A percentile compares a stretch with the other conserved stretches of the same genome.
These are phyloP conservation scores for Xestia c-nigrum DNA, from an alignment of 2,888 invertebrate species.

Conservation along the genomic window DNA sequence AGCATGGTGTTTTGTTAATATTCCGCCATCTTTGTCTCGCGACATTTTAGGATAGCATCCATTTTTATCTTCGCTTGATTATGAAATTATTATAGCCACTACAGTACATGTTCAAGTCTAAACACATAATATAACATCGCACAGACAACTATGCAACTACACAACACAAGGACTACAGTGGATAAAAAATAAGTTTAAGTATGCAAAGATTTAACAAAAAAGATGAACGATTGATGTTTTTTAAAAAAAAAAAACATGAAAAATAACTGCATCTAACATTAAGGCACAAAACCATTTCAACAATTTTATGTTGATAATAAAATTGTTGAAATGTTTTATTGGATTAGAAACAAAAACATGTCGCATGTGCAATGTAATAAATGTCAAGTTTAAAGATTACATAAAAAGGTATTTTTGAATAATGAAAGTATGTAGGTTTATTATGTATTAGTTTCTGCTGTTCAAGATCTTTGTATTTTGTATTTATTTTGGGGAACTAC, in stretches of 20 bases:
- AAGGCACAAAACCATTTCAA: not conserved
- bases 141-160: not conserved
- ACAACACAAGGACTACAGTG: not conserved
- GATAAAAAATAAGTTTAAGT: not conserved
- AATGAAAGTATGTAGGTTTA: too few species aligned
- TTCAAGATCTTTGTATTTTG: too few species aligned
- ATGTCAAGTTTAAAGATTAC: too few species aligned
- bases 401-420: too few species aligned
- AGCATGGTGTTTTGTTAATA: conserved; percentile 6
- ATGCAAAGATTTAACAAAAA: not conserved
- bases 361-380: too few species aligned
- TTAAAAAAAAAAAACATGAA: not conserved
- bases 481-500: too few species aligned
- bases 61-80: not conserved
- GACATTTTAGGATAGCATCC: not conserved
- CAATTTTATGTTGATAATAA: conserved; percentile 17
- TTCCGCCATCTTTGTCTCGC: not conserved
- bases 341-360: conserved; percentile 10
- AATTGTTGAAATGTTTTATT: not conserved
- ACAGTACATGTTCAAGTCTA: not conserved
- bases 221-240: too few species aligned
- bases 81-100: not conserved
- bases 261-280: not conserved
- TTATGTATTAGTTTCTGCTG: too few species aligned
- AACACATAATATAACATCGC: not conserved